Evolutionary conservation across 2,888 invertebrate genomes (phyloP), one percentile per base, ranked within the genome.

Genomic region (Coelopa pilipes): DNA sequence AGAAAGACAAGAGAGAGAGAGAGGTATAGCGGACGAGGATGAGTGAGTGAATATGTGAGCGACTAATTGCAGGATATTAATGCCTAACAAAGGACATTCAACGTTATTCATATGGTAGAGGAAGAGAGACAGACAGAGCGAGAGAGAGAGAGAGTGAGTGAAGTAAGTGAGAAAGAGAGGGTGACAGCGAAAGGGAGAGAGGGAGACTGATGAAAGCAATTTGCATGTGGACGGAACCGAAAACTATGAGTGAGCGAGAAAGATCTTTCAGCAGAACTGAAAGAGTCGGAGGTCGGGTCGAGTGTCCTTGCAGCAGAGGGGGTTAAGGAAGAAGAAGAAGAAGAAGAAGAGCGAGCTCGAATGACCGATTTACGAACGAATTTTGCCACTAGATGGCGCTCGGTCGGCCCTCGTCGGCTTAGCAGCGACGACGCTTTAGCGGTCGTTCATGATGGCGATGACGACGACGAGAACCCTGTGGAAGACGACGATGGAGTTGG

Each of bases 61-160:
- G 45, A 57, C 55, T 69, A 69, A 47, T 69, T 69, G 57, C 46
- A 69, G 57, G 57, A 69, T 69, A 69, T 57, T 69, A 69, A 69
- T 45, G 57, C 57, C 17, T 19, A 57, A 19, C 57, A 47, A 69
- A 57, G 46, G 45, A 69, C 69, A 62, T 45, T 62, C 62, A 62
- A 45, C 34, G 34, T 4, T 62, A 62, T 66, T 66, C 66, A 53
- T 45, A 46, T 46, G 63, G 17, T 45, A 17, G 63, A 17, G 2
- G 45, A 10, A 24, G 34, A 53, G 7, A 34, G 34, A 7, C 4
- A 34, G 34, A 34, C 4, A 34, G 7, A 34, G 34, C 4, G 34
- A 34, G 34, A 34, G 34, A 4, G 34, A 34, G 7, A 34, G 7
- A 7, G 7, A 34, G 34, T 34, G 34, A 34, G n/a, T 34, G 34